A percentile compares a stretch with the other conserved stretches of the same genome.
Evolutionary conservation across 2,113 vertebrate genomes (phyloP).

Genomic region (Halichoeres trimaculatus): DNA sequence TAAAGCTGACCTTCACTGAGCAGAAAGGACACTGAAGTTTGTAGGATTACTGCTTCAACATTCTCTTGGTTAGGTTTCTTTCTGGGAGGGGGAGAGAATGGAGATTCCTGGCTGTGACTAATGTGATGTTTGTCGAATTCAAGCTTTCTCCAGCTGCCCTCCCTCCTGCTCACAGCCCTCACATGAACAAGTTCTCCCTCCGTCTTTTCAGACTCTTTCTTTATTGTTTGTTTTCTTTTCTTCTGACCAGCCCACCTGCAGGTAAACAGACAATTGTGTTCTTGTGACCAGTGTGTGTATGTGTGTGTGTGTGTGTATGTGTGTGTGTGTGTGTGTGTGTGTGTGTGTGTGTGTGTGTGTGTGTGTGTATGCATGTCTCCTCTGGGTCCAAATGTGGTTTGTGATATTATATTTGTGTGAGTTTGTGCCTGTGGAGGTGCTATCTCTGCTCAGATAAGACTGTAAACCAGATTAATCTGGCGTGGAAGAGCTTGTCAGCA

Average conservation of each 20-base stretch:
- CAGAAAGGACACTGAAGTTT: conserved; percentile 72
- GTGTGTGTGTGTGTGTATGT: too few species aligned
- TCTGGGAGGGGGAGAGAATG: conserved; percentile 44
- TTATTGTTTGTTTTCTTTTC: conserved; percentile 60
- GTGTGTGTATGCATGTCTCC: conserved; percentile 58
- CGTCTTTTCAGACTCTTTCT: conserved; percentile 51
- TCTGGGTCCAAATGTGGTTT: conserved; percentile 65
- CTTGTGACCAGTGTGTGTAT: conserved; percentile 53
- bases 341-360: conserved; percentile 48
- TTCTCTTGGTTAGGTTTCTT: conserved; percentile 70
- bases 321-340: conserved; percentile 47
- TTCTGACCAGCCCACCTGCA: conserved; percentile 65
- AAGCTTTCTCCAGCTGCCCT: conserved; percentile 66
- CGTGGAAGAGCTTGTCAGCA: conserved; percentile 98
- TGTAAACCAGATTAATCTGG: conserved; percentile 99
- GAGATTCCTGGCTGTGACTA: conserved; percentile 74
- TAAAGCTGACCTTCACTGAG: conserved; percentile 66
- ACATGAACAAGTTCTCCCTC: conserved; percentile 27
- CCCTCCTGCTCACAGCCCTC: conserved; percentile 36
- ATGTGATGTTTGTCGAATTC: conserved; percentile 74
- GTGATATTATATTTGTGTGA: conserved; percentile 66
- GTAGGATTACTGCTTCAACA: conserved; percentile 69
- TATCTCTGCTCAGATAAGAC: conserved; percentile 97
- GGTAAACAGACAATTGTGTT: conserved; percentile 72
- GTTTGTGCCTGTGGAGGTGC: conserved; percentile 81